Percentiles rank a stretch among this genome's conserved stretches.
Conservation (phyloP, 2,797 vertebrate species). For the Alosa sapidissima region DNA sequence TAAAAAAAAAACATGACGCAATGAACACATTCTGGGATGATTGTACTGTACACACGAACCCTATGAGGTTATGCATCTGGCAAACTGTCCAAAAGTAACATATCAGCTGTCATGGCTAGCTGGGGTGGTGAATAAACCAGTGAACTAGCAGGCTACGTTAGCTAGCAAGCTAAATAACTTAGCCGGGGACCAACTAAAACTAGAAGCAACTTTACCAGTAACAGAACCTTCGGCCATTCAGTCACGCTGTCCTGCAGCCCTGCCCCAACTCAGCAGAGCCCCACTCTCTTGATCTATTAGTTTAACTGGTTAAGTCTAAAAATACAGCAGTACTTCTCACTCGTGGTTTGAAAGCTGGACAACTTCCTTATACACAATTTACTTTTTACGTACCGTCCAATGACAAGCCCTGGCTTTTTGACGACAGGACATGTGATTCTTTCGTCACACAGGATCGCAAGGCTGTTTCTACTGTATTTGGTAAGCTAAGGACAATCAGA, state of each 20-base stretch:
- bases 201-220: constrained; percentile 37
- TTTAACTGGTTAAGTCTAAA: constrained; percentile 11
- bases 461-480: too few relatives aligned
- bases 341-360: constrained; percentile 16
- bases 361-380: constrained; percentile 25
- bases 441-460: neutral
- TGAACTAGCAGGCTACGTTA: neutral
- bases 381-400: neutral
- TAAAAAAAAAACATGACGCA: neutral
- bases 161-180: constrained; percentile 23
- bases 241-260: constrained; percentile 17
- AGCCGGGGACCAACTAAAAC: neutral
- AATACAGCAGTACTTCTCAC: constrained; percentile 11
- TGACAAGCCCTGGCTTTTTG: neutral
- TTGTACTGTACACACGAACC: neutral
- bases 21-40: neutral
- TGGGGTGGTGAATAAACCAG: neutral
- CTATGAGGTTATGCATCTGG: neutral
- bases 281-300: constrained; percentile 33
- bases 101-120: neutral
- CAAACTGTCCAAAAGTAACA: neutral
- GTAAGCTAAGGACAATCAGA: too few relatives aligned
- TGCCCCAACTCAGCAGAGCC: constrained; percentile 28
- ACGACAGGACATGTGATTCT: neutral
- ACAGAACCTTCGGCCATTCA: constrained; percentile 73